Base-by-base conservation (phyloP, 2,113 vertebrate species). In the Zosterops lateralis region DNA sequence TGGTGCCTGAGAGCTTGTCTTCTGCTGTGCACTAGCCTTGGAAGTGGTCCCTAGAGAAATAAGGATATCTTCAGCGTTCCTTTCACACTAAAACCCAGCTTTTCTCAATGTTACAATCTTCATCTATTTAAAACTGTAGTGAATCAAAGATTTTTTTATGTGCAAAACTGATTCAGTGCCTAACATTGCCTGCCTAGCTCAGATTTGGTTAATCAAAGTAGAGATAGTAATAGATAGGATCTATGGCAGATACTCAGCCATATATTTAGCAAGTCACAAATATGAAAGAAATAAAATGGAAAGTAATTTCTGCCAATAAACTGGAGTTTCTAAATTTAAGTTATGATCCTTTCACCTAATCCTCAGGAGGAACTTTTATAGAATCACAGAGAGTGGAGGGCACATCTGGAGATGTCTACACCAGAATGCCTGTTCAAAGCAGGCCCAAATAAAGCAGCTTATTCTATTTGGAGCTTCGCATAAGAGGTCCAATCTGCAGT, bases 1-100 rank as follows among this genome's bases (percentile, higher is more conserved):
- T 71, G 95, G 97, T 66, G 92, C 85, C 17, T 97, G 94, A 68
- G 77, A 95, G 70, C 89, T 95, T 47, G 64, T 34, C 61, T 57
- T 57, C 54, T 56, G 82, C 18, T 84, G 77, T 45, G 89, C 53
- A 10, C 50, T n/a, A 66, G 71, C 8, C 36, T 6, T 92, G 24
- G 76, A 95, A 84, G 40, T 14, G 45, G 4, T 73, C 28, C 40
- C 88, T 96, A 80, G 57, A 42, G 68, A 90, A 94, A 34, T 36
- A 54, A 95, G 81, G 31, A n/a, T 6, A 85, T 2, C 26, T 84
- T 97, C 81, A 93, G 66, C 22, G 24, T 51, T 73, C 31, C 20
- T n/a, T 66, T 53, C 61, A 57, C 9, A 40, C 20, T 32, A 50
- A 20, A 56, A 50, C 24, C 5, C 50, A 53, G 16, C 10, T 67